phyloP scores from a whole-genome alignment of 2,888 invertebrate genomes.

The Agonopterix subpropinquella region DNA sequence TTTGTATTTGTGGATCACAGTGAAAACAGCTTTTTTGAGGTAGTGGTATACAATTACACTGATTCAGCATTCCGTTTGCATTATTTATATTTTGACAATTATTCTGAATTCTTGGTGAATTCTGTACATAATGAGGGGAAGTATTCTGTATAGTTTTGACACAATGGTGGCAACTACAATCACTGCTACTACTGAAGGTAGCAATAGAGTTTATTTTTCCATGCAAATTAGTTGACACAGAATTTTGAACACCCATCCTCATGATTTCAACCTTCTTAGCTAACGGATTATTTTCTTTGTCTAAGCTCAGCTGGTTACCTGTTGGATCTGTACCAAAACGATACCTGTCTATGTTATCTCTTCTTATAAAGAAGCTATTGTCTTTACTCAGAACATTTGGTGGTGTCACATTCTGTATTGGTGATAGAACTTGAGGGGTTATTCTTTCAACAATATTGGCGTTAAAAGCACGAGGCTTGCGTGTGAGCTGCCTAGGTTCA shows the following conservation, averaged over 20 bases:
- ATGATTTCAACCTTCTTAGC: slow-evolving; percentile 36
- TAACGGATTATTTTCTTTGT: slow-evolving; percentile 49
- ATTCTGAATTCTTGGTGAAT: not conserved
- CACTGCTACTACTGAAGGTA: slow-evolving; percentile 11
- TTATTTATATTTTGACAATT: not conserved
- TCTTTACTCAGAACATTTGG: slow-evolving; percentile 36
- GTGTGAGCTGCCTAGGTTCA: not conserved
- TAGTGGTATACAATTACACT: slow-evolving; percentile 16
- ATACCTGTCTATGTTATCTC: slow-evolving; percentile 37
- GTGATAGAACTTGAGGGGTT: slow-evolving; percentile 19
- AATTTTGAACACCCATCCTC: slow-evolving; percentile 1
- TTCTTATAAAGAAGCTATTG: slow-evolving; percentile 53
- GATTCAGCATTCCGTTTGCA: not conserved
- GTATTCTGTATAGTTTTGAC: slow-evolving; percentile 17
- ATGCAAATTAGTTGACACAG: not conserved
- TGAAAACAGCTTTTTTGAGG: slow-evolving; percentile 17
- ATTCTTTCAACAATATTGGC: not conserved
- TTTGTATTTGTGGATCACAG: slow-evolving; percentile 15
- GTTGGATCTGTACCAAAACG: slow-evolving; percentile 23
- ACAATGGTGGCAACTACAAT: slow-evolving; percentile 51
- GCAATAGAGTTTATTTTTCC: not conserved
- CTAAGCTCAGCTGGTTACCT: slow-evolving; percentile 32
- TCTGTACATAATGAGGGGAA: not conserved
- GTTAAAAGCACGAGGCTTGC: not conserved
- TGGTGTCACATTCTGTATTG: slow-evolving; percentile 31